Conservation (phyloP, 2,888 invertebrate species). For the Globia sparganii region DNA sequence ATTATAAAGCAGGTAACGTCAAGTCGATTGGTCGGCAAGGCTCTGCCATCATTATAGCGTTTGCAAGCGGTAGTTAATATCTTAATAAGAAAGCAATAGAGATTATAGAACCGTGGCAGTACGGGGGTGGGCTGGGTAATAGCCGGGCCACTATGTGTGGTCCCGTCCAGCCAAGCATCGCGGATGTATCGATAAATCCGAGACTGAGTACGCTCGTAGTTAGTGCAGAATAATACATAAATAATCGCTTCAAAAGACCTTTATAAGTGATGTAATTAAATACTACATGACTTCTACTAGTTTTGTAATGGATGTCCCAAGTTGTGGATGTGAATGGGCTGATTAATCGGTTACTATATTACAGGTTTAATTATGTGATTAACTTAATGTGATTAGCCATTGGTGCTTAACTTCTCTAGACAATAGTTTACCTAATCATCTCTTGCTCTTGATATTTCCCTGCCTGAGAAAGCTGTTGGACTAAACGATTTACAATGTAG, state of each 20-base stretch:
- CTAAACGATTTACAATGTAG: not conserved
- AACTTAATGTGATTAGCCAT: not conserved
- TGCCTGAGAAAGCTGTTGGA: not conserved
- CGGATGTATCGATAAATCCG: constrained; percentile 75
- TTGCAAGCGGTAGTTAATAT: constrained; percentile 86
- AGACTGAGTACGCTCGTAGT: constrained; percentile 60
- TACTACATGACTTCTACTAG: constrained; percentile 55
- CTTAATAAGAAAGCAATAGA: constrained; percentile 89
- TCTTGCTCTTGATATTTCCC: not conserved
- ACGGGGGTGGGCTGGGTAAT: constrained; percentile 80
- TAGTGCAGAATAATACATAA: constrained; percentile 69
- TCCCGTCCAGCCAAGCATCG: constrained; percentile 75
- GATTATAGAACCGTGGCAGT: constrained; percentile 78
- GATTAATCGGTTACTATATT: constrained; percentile 22
- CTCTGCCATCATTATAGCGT: constrained; percentile 80
- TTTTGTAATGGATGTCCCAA: constrained; percentile 45
- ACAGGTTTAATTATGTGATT: constrained; percentile 1
- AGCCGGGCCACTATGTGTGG: constrained; percentile 81
- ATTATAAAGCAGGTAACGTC: constrained; percentile 66
- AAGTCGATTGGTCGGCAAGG: constrained; percentile 55
- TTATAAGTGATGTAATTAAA: constrained; percentile 63
- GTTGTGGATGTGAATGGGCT: constrained; percentile 20
- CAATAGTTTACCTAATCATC: not conserved
- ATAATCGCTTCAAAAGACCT: constrained; percentile 60
- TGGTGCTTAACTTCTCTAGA: not conserved